Base-by-base conservation (phyloP, 2,888 invertebrate species). In the Eristalis intricaria region DNA sequence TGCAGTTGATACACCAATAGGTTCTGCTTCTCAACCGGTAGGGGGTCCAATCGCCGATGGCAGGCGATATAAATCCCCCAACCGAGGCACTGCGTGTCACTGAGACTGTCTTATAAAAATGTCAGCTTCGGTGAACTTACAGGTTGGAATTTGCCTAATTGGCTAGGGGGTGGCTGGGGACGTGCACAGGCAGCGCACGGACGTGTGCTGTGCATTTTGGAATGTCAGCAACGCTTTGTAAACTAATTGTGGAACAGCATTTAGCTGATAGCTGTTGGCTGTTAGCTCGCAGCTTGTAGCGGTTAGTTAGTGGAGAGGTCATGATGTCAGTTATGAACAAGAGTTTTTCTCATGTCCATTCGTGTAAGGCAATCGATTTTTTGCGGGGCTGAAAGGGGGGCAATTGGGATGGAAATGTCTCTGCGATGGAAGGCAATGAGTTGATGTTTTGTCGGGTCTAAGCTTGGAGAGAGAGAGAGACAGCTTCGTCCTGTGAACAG, bases 21-120 rank as follows among this genome's bases (percentile, higher is more conserved):
- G 71, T 84, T 76, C 75, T 68, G 84, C 79, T 71, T 71, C 43
- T 79, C 87, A 71, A 84, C 56, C 87, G 32, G 79, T 74, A 73
- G 87, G 87, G 66, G 79, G 87, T 70, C 79, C 79, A 68, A 84
- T 79, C 68, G 71, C 35, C 50, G 50, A 79, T 87, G 87, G 79
- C 79, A 80, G 79, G 13, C 15, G 66, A 69, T 69, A 84, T 82
- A 71, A 69, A 69, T 81, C 40, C 76, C 70, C 43, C n/a, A 26
- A 80, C 43, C 63, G 74, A 13, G 38, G 80, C 58, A 65, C 60
- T 71, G 26, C 74, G 75, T 70, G 84, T 81, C 81, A 76, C 71
- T 63, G 70, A 68, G 66, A 70, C 76, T 81, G 82, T 77, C 71
- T 65, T 82, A 85, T 85, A 82, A 82, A 85, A 82, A 40, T 82